Evolutionary conservation across 2,888 invertebrate genomes (phyloP).

Genomic region (Pedicia rivosa): DNA sequence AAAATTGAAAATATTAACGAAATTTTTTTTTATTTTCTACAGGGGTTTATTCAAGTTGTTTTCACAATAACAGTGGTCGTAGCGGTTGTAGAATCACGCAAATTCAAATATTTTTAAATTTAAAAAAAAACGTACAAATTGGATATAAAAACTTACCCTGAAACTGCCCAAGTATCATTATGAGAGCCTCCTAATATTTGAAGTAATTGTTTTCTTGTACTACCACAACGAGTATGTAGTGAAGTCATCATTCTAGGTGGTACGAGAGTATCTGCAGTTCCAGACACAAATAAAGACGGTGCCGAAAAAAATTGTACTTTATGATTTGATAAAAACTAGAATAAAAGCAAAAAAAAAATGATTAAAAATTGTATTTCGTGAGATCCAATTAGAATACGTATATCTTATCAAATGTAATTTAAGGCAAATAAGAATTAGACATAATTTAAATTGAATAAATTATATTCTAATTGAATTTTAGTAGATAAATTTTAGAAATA

Average conservation of each 20-base stretch:
- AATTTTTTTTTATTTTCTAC: no score
- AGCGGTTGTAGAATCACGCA: no score
- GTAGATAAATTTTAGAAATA: no score
- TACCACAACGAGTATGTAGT: conserved; percentile 57
- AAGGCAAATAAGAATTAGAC: no score
- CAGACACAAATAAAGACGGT: conserved; percentile 78
- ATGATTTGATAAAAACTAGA: conserved; percentile 53
- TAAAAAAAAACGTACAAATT: not conserved
- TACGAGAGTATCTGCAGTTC: conserved; percentile 70
- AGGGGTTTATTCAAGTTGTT: no score
- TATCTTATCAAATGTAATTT: not conserved
- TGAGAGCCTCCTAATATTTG: conserved; percentile 75
- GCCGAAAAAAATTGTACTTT: conserved; percentile 58
- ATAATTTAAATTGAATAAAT: no score
- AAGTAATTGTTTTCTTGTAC: conserved; percentile 57
- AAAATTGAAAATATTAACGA: no score
- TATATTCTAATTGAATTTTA: no score
- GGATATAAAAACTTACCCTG: conserved; percentile 45
- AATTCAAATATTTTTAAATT: not conserved
- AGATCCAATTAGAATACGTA: not conserved
- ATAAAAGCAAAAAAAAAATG: conserved; percentile 16
- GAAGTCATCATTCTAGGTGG: conserved; percentile 83
- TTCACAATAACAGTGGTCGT: no score
- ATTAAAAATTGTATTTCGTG: no score
- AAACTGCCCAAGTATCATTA: conserved; percentile 87